Evolutionary conservation across 2,113 vertebrate genomes (phyloP), one percentile per base, ranked within the genome.

Genomic region (Chinchilla lanigera): DNA sequence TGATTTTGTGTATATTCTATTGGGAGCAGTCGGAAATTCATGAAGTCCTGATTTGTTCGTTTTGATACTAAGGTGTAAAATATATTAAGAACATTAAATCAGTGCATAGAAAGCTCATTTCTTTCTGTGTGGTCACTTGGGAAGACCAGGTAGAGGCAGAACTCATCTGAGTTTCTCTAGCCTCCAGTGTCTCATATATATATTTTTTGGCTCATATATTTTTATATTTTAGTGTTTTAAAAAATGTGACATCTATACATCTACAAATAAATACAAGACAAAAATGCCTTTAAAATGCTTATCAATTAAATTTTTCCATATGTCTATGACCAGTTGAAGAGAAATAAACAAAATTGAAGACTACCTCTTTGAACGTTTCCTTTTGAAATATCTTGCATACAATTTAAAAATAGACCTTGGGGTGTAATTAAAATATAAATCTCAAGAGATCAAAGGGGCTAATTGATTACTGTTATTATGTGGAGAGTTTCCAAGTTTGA

Each of bases 361-460:
- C 24, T 44, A 67, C 38, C 9, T 47, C 81, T 65, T 71, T 81
- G 2, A 73, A 20, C 0, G 1, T 58, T 73, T 86, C 7, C 20
- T 63, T 13, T 82, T 5, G 5, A n/a, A n/a, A 85, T 22, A 6
- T 9, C 75, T 60, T n/a, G 0, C 24, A 69, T 9, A 2, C 0
- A 86, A 41, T 93, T 73, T 35, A 58, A 47, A 24, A 87, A 50
- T 38, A 83, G 9, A 80, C 91, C 41, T 94, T 95, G 22, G 81
- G 54, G 61, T 17, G 41, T 22, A 93, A 96, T 94, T 96, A 93
- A 92, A 94, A 50, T 60, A 20, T 3, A 92, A 60, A 41, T 20
- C 90, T 75, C 89, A 83, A 61, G 81, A 84, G 92, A 93, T 54
- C 4, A 41, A 75, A 61, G 4, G n/a, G 56, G 9, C 5, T 83